phyloP scores from a whole-genome alignment of 2,113 vertebrate genomes.

The Monopterus albus region DNA sequence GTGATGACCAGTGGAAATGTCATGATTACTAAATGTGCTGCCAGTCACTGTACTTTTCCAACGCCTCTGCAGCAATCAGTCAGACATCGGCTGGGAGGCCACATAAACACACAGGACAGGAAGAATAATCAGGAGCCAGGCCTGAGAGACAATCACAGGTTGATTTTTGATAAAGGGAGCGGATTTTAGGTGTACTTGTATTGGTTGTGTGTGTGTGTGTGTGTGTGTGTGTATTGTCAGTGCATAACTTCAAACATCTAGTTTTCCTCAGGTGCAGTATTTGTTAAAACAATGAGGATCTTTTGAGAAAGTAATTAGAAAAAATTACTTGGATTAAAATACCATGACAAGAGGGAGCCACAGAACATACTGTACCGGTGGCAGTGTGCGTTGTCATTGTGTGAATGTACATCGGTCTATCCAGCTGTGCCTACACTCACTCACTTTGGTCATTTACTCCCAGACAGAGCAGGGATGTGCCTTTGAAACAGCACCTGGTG shows the following conservation, averaged over 20 bases:
- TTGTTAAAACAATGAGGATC: constrained; percentile 25
- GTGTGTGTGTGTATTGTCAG: constrained; percentile 1
- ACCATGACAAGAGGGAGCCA: constrained; percentile 1
- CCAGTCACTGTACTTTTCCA: constrained; percentile 63
- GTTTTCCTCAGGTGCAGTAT: constrained; percentile 69
- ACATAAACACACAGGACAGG: constrained; percentile 23
- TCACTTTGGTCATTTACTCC: constrained; percentile 66
- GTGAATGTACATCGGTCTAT: constrained; percentile 63
- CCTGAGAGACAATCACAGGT: constrained; percentile 69
- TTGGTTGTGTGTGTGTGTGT: neutral
- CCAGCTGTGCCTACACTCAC: constrained; percentile 70
- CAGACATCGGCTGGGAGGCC: constrained; percentile 31
- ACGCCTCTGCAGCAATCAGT: constrained; percentile 41
- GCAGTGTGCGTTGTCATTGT: constrained; percentile 31
- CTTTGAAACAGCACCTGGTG: constrained; percentile 69
- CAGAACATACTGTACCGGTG: neutral
- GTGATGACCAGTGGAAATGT: constrained; percentile 81
- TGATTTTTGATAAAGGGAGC: constrained; percentile 51
- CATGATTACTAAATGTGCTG: constrained; percentile 73
- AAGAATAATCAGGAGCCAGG: constrained; percentile 38
- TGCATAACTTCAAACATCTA: constrained; percentile 16
- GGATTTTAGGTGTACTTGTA: constrained; percentile 13
- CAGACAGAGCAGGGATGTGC: constrained; percentile 70
- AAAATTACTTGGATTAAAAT: neutral
- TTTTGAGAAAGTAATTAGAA: constrained; percentile 11